phyloP scores from a whole-genome alignment of 2,797 vertebrate genomes.

The Spondyliosoma cantharus region DNA sequence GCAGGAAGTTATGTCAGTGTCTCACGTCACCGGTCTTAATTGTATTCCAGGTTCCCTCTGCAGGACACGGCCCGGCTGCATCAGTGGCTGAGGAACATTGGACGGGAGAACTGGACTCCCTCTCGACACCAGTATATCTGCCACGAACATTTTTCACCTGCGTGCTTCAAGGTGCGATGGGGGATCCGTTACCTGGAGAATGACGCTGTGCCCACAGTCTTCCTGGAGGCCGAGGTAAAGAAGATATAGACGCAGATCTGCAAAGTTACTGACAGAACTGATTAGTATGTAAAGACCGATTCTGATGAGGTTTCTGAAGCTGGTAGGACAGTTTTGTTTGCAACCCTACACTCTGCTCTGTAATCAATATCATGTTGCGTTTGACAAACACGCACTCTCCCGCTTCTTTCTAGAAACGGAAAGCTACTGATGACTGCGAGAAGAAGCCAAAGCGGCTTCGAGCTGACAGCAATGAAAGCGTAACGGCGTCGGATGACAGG shows the following conservation, averaged over 20 bases:
- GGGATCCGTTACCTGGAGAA: constrained; percentile 83
- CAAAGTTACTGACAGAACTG: too few relatives aligned
- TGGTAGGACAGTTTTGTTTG: background rate
- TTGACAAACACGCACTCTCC: background rate
- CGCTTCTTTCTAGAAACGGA: constrained; percentile 76
- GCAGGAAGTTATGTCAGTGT: background rate
- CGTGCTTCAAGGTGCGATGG: constrained; percentile 85
- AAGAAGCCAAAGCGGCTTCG: constrained; percentile 65
- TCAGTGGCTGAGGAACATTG: constrained; percentile 86
- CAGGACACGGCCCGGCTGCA: constrained; percentile 82
- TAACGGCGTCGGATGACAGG: constrained; percentile 7
- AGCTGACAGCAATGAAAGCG: constrained; percentile 2
- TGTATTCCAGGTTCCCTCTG: constrained; percentile 82
- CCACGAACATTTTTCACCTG: constrained; percentile 83
- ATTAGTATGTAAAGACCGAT: too few relatives aligned
- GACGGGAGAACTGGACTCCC: constrained; percentile 82
- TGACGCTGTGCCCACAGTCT: constrained; percentile 83
- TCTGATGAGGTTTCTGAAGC: background rate
- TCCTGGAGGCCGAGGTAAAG: constrained; percentile 68
- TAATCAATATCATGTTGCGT: background rate
- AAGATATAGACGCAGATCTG: too few relatives aligned
- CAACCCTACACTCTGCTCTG: background rate
- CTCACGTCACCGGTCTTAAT: background rate
- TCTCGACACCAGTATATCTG: constrained; percentile 86
- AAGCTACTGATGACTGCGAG: constrained; percentile 56